Conservation (phyloP, 2,797 vertebrate genomes). For the Spinus olivaceus region DNA sequence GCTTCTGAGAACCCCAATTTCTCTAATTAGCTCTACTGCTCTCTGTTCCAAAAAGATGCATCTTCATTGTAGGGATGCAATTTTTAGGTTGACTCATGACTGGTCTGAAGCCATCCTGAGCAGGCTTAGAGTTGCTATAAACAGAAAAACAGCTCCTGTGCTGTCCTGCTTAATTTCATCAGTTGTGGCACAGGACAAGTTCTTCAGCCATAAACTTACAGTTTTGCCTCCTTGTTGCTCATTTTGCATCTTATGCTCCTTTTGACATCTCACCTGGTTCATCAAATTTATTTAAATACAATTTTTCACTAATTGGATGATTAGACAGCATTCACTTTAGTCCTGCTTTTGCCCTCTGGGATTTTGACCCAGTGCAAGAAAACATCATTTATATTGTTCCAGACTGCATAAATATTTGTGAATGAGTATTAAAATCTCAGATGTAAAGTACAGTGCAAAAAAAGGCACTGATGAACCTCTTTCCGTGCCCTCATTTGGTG, state of each 20-base stretch:
- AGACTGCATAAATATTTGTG: neutral
- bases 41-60: neutral
- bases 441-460: neutral
- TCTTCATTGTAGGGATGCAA: neutral
- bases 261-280: neutral
- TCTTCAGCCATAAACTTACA: neutral
- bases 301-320: neutral
- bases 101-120: neutral
- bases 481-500: neutral
- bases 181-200: fast-evolving
- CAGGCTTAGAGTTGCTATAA: neutral
- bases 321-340: neutral
- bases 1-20: neutral
- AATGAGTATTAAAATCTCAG: neutral
- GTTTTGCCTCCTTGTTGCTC: neutral
- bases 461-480: neutral
- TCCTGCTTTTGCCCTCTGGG: neutral
- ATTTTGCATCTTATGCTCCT: neutral
- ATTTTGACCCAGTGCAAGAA: neutral
- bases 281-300: neutral
- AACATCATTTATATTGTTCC: neutral
- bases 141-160: neutral
- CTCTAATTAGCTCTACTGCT: neutral
- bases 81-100: neutral
- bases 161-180: neutral